Evolutionary conservation across 2,888 invertebrate species (phyloP).

Genomic region (Pycnomerus fuliginosus): DNA sequence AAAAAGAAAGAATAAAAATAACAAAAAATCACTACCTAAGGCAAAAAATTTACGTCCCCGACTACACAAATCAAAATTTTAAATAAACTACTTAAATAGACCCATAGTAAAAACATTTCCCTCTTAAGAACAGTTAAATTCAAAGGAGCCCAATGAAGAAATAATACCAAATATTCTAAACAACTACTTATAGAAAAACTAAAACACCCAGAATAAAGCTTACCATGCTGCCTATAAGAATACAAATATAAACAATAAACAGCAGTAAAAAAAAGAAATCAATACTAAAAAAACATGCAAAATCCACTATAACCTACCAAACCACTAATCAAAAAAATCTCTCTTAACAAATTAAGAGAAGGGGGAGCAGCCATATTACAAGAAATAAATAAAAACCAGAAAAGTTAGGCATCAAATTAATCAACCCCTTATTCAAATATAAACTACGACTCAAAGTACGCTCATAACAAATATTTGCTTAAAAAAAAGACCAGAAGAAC

Average conservation of each 20-base stretch:
- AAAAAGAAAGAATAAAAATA: no score
- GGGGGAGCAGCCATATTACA: slow-evolving; percentile 68
- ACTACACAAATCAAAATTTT: slow-evolving; percentile 70
- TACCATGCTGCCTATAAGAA: no score
- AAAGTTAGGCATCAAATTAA: slow-evolving; percentile 32
- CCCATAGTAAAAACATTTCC: no score
- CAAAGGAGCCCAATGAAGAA: no score
- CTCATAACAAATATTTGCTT: slow-evolving; percentile 65
- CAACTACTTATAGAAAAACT: no score
- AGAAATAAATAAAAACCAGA: slow-evolving; percentile 63
- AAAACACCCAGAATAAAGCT: slow-evolving; percentile 62
- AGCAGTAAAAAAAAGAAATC: slow-evolving; percentile 61
- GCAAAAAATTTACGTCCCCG: slow-evolving; percentile 58
- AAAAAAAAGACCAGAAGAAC: slow-evolving; percentile 69
- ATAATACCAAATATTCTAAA: no score
- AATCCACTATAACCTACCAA: no score
- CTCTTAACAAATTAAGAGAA: slow-evolving; percentile 66
- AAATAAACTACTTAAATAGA: slow-evolving; percentile 66
- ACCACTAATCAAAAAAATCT: slow-evolving; percentile 66
- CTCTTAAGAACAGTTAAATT: slow-evolving; percentile 62
- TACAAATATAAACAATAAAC: no score
- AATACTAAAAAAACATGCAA: slow-evolving; percentile 57
- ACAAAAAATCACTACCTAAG: no score
- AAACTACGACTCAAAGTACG: slow-evolving; percentile 59
- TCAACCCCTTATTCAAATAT: slow-evolving; percentile 67